A percentile compares a stretch with the other conserved stretches of the same genome.
phyloP scores from a whole-genome alignment of 2,888 invertebrate genomes.

The Eupithecia abbreviata region DNA sequence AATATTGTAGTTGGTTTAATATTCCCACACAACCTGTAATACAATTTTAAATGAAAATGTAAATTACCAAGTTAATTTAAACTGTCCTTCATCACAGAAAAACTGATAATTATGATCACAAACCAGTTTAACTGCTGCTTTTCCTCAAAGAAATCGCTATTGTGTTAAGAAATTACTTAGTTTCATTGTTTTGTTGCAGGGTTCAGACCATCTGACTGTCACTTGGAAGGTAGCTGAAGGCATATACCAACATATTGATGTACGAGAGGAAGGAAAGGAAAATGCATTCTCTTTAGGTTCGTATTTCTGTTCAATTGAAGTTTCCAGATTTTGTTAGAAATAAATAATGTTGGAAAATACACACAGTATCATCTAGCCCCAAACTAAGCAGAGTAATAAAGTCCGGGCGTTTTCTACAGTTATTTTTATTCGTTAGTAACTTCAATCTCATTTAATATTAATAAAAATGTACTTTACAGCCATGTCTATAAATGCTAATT shows the following conservation, averaged over 20 bases:
- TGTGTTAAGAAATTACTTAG: neutral
- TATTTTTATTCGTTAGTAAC: neutral
- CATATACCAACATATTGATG: conserved; percentile 98
- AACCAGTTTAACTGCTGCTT: neutral
- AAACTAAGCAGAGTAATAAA: neutral
- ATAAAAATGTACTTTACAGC: neutral
- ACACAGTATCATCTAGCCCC: neutral
- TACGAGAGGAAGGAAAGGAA: conserved; percentile 97
- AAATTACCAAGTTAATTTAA: neutral
- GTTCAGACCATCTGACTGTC: conserved; percentile 96
- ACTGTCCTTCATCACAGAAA: conserved; percentile 78
- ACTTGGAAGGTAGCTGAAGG: conserved; percentile 99
- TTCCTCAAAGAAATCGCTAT: neutral
- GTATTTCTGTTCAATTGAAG: conserved; percentile 27
- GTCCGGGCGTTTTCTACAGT: neutral
- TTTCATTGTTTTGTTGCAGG: conserved; percentile 68
- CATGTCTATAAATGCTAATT: neutral
- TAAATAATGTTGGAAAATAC: neutral
- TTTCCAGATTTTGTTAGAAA: too few relatives aligned
- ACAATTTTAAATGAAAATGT: neutral
- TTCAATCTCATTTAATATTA: neutral
- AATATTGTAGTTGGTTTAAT: neutral
- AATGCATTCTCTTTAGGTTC: conserved; percentile 97
- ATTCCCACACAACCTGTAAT: neutral
- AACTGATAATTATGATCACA: neutral